Percentiles rank a stretch among this genome's conserved stretches.
These are phyloP conservation scores for Paracanthobrama guichenoti DNA, from an alignment of 2,113 vertebrate species.

Conservation along the genomic window DNA sequence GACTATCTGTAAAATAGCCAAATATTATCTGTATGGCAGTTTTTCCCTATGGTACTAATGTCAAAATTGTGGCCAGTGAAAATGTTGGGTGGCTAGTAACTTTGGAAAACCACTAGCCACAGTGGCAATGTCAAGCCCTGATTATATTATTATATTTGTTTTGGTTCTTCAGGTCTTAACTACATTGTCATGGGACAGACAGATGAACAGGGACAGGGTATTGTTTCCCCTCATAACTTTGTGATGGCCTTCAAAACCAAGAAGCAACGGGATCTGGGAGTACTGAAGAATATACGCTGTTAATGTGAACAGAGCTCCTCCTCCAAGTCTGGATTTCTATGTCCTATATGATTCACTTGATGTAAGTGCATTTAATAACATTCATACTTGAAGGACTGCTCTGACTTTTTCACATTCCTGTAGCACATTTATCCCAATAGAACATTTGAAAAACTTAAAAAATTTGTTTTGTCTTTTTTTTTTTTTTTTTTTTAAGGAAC, in stretches of 20 bases:
- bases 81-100: no score
- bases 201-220: conserved; percentile 80
- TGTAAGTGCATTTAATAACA: conserved; percentile 8
- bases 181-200: conserved; percentile 87
- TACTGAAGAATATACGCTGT: conserved; percentile 79
- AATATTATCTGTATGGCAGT: no score
- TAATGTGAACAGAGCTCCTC: conserved; percentile 50
- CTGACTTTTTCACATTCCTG: neutral
- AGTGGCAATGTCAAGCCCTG: no score
- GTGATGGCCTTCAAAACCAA: conserved; percentile 84
- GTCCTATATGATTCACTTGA: neutral
- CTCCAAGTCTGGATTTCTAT: neutral
- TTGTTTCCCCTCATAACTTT: conserved; percentile 79
- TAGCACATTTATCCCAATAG: neutral
- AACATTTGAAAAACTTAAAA: neutral
- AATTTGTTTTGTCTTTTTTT: neutral
- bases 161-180: conserved; percentile 76
- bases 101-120: no score
- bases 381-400: neutral
- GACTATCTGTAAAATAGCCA: no score
- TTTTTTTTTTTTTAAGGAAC: neutral
- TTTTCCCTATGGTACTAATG: no score
- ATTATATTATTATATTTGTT: neutral
- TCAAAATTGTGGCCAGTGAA: no score
- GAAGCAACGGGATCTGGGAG: conserved; percentile 81